phyloP scores from a whole-genome alignment of 2,797 vertebrate genomes.

The Sciaenops ocellatus region DNA sequence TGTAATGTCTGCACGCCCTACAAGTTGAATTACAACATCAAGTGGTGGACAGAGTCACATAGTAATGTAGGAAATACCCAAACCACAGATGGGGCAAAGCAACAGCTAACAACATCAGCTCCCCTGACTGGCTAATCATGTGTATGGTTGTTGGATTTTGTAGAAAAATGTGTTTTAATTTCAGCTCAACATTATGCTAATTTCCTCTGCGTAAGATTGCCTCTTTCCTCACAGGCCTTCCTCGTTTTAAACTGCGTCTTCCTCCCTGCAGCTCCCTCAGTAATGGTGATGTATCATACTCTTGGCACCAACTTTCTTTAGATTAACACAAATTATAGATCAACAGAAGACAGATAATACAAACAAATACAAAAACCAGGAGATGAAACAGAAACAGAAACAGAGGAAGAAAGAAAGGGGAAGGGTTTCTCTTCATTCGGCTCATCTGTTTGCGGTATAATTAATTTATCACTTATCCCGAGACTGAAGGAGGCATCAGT shows the following conservation, averaged over 20 bases:
- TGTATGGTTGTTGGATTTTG: neutral
- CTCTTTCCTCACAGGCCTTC: neutral
- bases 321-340: slow-evolving; percentile 48
- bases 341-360: slow-evolving; percentile 41
- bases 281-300: slow-evolving; percentile 30
- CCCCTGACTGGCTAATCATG: neutral
- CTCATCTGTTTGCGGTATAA: slow-evolving; percentile 68
- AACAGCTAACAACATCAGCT: neutral
- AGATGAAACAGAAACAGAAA: slow-evolving; percentile 41
- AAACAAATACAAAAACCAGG: neutral
- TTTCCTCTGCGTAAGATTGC: neutral
- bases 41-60: neutral
- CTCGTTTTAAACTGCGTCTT: neutral
- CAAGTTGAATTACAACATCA: too few relatives aligned
- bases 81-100: neutral
- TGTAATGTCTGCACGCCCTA: too few relatives aligned
- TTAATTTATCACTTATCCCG: slow-evolving; percentile 76
- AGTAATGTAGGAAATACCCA: neutral
- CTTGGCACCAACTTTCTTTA: slow-evolving; percentile 12
- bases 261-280: neutral
- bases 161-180: neutral
- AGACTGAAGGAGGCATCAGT: slow-evolving; percentile 58
- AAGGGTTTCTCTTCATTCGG: slow-evolving; percentile 30
- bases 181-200: neutral
- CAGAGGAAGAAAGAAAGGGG: slow-evolving; percentile 1